phyloP scores from a whole-genome alignment of 2,888 invertebrate genomes.

The Dimorphilus gyrociliatus region DNA sequence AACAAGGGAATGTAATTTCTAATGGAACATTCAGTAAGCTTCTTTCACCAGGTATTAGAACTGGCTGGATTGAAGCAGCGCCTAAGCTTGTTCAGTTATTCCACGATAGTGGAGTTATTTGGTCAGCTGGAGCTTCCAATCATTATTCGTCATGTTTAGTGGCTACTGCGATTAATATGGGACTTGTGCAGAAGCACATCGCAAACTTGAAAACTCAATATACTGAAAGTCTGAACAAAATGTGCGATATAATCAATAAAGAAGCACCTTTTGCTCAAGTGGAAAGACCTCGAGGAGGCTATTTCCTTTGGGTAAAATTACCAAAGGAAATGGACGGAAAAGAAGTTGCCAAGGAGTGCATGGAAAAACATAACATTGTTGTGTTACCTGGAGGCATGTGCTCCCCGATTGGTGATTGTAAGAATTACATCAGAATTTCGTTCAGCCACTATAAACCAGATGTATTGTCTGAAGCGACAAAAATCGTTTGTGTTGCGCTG shows the following conservation, averaged over 20 bases:
- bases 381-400: slow-evolving; percentile 19
- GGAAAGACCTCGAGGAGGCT: slow-evolving; percentile 47
- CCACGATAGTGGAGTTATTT: slow-evolving; percentile 3
- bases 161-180: slow-evolving; percentile 34
- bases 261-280: too few relatives aligned
- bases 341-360: slow-evolving; percentile 12
- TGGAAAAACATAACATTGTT: slow-evolving; percentile 13
- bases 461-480: slow-evolving; percentile 1
- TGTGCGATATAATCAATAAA: slow-evolving; percentile 1
- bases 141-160: slow-evolving; percentile 46
- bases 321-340: slow-evolving; percentile 31
- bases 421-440: slow-evolving; percentile 19
- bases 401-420: slow-evolving; percentile 16
- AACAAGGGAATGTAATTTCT: slow-evolving; percentile 45
- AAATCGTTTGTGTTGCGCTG: slow-evolving; percentile 3
- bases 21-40: slow-evolving; percentile 52
- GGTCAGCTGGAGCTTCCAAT: slow-evolving; percentile 45
- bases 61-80: slow-evolving; percentile 50
- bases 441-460: slow-evolving; percentile 14
- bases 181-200: slow-evolving; percentile 41
- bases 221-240: slow-evolving; percentile 26
- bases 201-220: slow-evolving; percentile 19
- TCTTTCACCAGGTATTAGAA: slow-evolving; percentile 47
- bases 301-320: slow-evolving; percentile 47
- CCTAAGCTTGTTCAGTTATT: slow-evolving; percentile 13